Base-by-base conservation (phyloP, 2,113 vertebrate species). In the human region DNA sequence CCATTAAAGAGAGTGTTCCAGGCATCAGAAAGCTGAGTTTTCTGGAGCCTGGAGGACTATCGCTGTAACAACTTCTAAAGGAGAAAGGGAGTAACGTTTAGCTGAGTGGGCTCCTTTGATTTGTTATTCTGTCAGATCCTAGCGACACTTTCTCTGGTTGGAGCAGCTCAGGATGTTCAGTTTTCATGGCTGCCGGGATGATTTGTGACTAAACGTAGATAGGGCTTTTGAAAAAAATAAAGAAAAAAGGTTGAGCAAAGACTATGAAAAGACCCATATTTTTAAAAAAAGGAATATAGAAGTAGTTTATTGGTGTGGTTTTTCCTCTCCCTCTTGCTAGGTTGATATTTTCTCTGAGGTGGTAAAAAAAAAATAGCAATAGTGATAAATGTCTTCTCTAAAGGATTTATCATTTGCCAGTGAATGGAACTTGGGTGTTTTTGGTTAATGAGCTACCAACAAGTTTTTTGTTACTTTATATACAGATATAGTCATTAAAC, bases 61-160 rank as follows among this genome's bases (percentile, higher is more conserved):
- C 32, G 11, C 66, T 35, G 14, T 20, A 75, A 83, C 23, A 6
- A 1, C 92, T 86, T 97, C 93, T 95, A 75, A 96, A 83, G 35
- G 38, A 83, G 55, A 66, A 23, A 80, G 38, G 0, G 4, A 79
- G 55, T 20, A 86, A 40, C 55, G 0, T 78, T 97, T 96, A 97
- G 84, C 84, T 40, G 79, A 95, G 78, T 5, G 1, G 38, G 64
- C 32, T 64, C 76, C 90, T 98, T 98, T 97, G 97, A 97, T 98
- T 97, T 96, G 90, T 95, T 96, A 97, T 97, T 97, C 96, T 97
- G 81, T 97, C 94, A 97, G 95, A 97, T 95, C 90, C 73, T 70
- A n/a, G 66, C 90, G 78, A 86, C 14, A 57, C 48, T 76, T 85
- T 93, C 73, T 86, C 70, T 93, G 90, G 72, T 64, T 95, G 81